A percentile compares a stretch with the other conserved stretches of the same genome.
Conservation (phyloP, 53 echinoderm and acorn worm species). For the Astropecten irregularis region DNA sequence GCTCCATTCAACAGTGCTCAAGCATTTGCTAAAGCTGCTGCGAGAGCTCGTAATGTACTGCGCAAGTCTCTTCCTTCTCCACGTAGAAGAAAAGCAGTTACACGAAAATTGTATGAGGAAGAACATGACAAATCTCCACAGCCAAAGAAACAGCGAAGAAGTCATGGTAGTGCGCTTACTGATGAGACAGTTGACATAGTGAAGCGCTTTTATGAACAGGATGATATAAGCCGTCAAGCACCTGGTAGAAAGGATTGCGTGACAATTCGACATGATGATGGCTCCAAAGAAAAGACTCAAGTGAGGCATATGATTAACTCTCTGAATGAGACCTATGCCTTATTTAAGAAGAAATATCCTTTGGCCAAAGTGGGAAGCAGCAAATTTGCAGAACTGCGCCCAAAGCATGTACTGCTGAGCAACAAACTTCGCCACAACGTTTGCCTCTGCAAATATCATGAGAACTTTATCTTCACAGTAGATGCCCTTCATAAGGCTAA, state of each 20-base stretch:
- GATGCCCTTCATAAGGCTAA: no score
- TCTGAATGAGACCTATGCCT: constrained; percentile 21
- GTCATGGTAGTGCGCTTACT: constrained; percentile 20
- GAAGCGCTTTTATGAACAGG: constrained; percentile 10
- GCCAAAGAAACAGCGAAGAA: constrained; percentile 5
- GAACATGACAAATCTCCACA: constrained; percentile 13
- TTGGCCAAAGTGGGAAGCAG: constrained; percentile 27
- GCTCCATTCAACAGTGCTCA: constrained; percentile 16
- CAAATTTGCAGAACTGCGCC: constrained; percentile 62
- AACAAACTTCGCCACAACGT: no score
- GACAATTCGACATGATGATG: constrained; percentile 8
- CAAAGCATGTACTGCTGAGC: constrained; percentile 66
- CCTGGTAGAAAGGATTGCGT: constrained; percentile 34
- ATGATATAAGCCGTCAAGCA: constrained; percentile 31
- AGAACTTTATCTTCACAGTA: no score
- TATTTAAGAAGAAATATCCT: constrained; percentile 52
- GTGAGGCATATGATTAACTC: constrained; percentile 3
- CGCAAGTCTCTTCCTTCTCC: not conserved
- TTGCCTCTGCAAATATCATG: no score
- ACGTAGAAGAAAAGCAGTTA: not conserved
- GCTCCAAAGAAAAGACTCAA: constrained; percentile 14
- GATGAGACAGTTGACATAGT: constrained; percentile 8
- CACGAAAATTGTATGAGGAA: constrained; percentile 27
- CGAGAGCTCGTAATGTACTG: not conserved
- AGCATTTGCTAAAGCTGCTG: constrained; percentile 28